Evolutionary conservation across 2,113 vertebrate genomes (phyloP).

Genomic region (Cromileptes altivelis): DNA sequence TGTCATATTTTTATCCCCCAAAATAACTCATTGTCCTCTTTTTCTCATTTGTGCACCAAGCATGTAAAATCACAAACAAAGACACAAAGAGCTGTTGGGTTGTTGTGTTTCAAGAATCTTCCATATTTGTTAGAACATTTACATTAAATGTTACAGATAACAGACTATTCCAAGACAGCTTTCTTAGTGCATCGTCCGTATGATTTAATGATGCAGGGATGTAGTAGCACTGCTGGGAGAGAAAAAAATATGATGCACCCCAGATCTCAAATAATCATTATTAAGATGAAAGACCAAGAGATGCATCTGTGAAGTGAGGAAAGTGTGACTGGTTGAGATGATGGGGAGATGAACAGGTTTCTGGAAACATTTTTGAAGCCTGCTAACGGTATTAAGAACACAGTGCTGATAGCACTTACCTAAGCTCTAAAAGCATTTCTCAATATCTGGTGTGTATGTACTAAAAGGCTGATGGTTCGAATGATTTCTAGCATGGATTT

Average conservation of each 20-base stretch:
- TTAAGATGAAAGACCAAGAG: conserved; percentile 48
- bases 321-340: conserved; percentile 26
- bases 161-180: neutral
- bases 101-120: neutral
- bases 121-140: neutral
- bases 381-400: conserved; percentile 60
- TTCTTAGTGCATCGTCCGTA: neutral
- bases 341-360: conserved; percentile 48
- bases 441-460: conserved; percentile 68
- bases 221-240: conserved; percentile 13
- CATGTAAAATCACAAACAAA: conserved; percentile 24
- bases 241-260: neutral
- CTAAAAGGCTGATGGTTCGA: conserved; percentile 76
- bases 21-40: neutral
- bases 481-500: conserved; percentile 76
- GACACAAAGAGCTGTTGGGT: neutral
- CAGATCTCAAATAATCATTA: conserved; percentile 34
- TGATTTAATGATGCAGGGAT: conserved; percentile 36
- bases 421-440: conserved; percentile 79
- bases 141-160: conserved; percentile 6
- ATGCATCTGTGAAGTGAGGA: conserved; percentile 20
- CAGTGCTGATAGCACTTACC: conserved; percentile 73
- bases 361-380: conserved; percentile 52
- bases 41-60: conserved; percentile 14
- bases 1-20: neutral